These are phyloP conservation scores for Drosophila phalerata DNA, from an alignment of 2,888 invertebrate genomes.

Conservation along the genomic window DNA sequence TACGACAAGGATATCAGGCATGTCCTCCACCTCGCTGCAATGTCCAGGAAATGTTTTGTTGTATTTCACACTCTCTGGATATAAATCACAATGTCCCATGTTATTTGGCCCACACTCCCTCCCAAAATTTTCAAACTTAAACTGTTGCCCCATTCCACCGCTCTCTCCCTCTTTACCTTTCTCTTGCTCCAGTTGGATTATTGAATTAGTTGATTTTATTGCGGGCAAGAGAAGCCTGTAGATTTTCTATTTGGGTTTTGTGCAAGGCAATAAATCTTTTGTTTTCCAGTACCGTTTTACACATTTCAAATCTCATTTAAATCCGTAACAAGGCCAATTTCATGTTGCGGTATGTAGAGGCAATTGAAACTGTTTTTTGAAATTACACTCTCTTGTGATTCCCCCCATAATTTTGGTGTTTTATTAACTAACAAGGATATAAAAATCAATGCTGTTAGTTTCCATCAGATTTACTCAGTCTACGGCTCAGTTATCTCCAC, in stretches of 20 bases:
- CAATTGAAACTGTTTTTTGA: conserved; percentile 35
- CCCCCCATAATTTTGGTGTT: conserved; percentile 10
- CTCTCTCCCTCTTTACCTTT: not conserved
- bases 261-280: conserved; percentile 67
- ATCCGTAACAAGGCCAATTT: conserved; percentile 60
- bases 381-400: not conserved
- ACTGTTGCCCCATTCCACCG: conserved; percentile 6
- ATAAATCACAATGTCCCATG: conserved; percentile 26
- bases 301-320: conserved; percentile 70
- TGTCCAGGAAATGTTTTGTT: conserved; percentile 64
- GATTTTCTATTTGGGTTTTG: conserved; percentile 47
- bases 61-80: conserved; percentile 53
- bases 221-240: conserved; percentile 29
- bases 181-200: conserved; percentile 56
- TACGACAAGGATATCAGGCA: conserved; percentile 51
- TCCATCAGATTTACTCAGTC: not conserved
- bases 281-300: conserved; percentile 51
- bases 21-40: conserved; percentile 36
- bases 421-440: not conserved
- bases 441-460: conserved; percentile 9
- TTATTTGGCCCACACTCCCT: conserved; percentile 17
- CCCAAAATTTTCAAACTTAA: conserved; percentile 13
- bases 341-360: conserved; percentile 58
- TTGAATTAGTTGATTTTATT: conserved; percentile 78
- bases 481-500: not conserved